These are phyloP conservation scores for Phortica magna DNA, from an alignment of 2,888 invertebrate genomes.

Conservation along the genomic window DNA sequence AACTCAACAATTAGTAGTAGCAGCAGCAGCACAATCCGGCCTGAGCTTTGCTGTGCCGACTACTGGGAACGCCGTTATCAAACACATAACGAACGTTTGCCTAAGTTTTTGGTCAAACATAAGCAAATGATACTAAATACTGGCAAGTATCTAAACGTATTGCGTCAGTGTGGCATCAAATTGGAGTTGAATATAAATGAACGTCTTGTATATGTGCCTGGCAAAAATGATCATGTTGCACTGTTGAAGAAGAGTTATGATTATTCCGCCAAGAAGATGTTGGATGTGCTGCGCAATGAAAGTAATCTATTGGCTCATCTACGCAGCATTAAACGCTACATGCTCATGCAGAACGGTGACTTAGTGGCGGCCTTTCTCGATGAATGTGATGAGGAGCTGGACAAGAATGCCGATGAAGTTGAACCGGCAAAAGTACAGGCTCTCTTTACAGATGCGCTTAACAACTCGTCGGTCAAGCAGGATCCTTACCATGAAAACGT, in stretches of 20 bases:
- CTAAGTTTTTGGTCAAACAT: constrained; percentile 47
- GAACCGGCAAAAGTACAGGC: constrained; percentile 45
- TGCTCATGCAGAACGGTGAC: constrained; percentile 47
- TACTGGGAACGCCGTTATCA: constrained; percentile 56
- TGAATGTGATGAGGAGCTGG: constrained; percentile 36
- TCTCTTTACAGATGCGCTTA: constrained; percentile 38
- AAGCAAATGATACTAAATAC: constrained; percentile 48
- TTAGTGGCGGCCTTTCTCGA: constrained; percentile 42
- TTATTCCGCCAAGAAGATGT: constrained; percentile 50
- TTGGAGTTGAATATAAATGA: constrained; percentile 50
- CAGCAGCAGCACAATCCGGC: constrained; percentile 47
- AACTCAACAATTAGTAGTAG: constrained; percentile 32
- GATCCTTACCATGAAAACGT: constrained; percentile 52
- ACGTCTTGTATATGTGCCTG: constrained; percentile 42
- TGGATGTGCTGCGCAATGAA: constrained; percentile 45
- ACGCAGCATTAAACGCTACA: constrained; percentile 47
- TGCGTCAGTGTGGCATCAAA: constrained; percentile 57
- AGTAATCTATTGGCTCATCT: constrained; percentile 47
- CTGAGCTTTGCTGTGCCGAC: constrained; percentile 53
- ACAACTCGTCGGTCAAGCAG: constrained; percentile 18
- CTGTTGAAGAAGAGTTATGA: constrained; percentile 52
- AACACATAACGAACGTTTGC: constrained; percentile 44
- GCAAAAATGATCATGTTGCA: constrained; percentile 33
- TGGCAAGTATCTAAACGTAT: constrained; percentile 59
- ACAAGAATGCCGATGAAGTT: constrained; percentile 40